Evolutionary conservation across 2,888 invertebrate genomes (phyloP).

Genomic region (Cantharis nigra): DNA sequence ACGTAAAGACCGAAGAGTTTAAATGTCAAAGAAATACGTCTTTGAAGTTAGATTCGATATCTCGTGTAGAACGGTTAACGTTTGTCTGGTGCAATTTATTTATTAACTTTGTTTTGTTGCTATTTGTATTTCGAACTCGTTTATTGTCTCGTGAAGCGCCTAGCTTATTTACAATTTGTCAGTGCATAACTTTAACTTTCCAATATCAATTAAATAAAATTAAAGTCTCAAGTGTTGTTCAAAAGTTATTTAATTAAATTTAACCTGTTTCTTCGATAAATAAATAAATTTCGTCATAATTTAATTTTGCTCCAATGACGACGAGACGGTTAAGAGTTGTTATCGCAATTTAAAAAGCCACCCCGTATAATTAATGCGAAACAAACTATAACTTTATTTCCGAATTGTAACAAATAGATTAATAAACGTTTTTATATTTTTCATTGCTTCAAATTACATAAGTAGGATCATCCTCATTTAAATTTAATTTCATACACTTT

Average conservation of each 20-base stretch:
- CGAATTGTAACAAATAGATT: background rate
- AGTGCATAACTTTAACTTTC: background rate
- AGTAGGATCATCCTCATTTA: background rate
- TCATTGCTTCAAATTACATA: background rate
- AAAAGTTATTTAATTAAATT: background rate
- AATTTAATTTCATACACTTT: background rate
- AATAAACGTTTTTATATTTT: background rate
- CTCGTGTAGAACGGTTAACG: constrained; percentile 24
- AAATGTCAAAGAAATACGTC: constrained; percentile 28
- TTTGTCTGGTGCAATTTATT: constrained; percentile 26
- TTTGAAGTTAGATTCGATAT: constrained; percentile 27
- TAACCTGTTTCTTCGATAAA: background rate
- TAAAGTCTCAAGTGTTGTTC: background rate
- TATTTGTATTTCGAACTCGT: background rate
- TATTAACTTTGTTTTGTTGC: constrained; percentile 22
- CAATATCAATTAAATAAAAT: background rate
- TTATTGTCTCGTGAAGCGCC: background rate
- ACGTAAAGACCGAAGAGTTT: constrained; percentile 20
- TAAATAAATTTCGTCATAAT: background rate
- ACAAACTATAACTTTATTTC: background rate
- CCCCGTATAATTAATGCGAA: background rate
- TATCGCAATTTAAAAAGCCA: too few species aligned
- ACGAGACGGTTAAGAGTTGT: too few species aligned
- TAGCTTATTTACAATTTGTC: background rate
- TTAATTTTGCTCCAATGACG: background rate